Percentiles rank a stretch among this genome's conserved stretches.
Conservation (phyloP, 2,888 invertebrate species). For the Crossocerus cetratus region DNA sequence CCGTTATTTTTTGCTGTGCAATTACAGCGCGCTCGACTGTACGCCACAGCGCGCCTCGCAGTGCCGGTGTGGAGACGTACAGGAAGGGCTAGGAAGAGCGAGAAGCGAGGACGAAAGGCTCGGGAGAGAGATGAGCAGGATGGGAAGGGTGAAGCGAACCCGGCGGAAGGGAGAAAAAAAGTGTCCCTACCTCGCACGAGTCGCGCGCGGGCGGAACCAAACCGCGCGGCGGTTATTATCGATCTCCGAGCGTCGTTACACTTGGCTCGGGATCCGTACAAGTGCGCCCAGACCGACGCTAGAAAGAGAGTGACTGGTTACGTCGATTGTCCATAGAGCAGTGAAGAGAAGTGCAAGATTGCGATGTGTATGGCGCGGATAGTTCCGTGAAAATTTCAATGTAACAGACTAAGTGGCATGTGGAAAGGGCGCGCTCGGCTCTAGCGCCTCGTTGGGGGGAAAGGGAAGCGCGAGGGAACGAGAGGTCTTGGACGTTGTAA, state of each 20-base stretch:
- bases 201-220: constrained; percentile 54
- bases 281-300: constrained; percentile 48
- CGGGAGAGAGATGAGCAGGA: not conserved
- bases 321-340: constrained; percentile 49
- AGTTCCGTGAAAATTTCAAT: constrained; percentile 48
- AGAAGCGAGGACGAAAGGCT: not conserved
- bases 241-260: constrained; percentile 60
- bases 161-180: constrained; percentile 33
- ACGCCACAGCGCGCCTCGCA: constrained; percentile 4
- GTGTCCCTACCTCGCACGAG: constrained; percentile 50
- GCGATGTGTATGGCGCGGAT: constrained; percentile 30
- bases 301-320: constrained; percentile 36
- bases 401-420: constrained; percentile 52
- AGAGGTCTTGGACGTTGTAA: constrained; percentile 51
- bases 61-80: not conserved
- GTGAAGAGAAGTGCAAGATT: constrained; percentile 37
- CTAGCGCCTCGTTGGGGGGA: too few relatives aligned
- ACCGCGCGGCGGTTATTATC: constrained; percentile 60
- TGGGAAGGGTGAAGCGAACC: not conserved
- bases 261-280: constrained; percentile 57
- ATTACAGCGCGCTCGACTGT: constrained; percentile 27
- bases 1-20: constrained; percentile 35
- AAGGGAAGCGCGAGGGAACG: constrained; percentile 4
- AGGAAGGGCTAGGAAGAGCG: not conserved
- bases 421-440: constrained; percentile 32